These are phyloP conservation scores for Sinocyclocheilus rhinocerous DNA, from an alignment of 2,113 vertebrate genomes.

Conservation along the genomic window DNA sequence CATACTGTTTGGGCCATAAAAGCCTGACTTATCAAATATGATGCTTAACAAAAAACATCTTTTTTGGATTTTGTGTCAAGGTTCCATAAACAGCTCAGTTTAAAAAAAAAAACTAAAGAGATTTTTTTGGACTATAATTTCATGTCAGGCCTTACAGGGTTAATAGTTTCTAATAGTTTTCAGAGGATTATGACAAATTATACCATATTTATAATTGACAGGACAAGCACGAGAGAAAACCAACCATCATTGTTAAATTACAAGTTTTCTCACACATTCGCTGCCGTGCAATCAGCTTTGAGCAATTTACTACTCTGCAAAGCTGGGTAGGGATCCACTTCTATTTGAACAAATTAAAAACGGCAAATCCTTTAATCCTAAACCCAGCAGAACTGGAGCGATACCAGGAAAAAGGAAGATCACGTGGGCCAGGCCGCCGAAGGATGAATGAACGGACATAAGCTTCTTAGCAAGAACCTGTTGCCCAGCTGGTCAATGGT, in stretches of 20 bases:
- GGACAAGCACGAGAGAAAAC: background rate
- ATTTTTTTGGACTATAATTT: background rate
- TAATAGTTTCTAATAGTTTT: background rate
- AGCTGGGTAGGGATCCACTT: slow-evolving; percentile 65
- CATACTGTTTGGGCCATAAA: background rate
- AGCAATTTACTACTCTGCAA: slow-evolving; percentile 70
- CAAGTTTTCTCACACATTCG: slow-evolving; percentile 38
- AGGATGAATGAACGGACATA: slow-evolving; percentile 63
- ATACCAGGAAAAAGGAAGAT: slow-evolving; percentile 63
- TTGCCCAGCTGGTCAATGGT: slow-evolving; percentile 56
- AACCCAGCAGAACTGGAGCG: slow-evolving; percentile 62
- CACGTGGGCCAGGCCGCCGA: slow-evolving; percentile 23
- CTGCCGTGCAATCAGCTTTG: slow-evolving; percentile 69
- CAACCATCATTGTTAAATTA: background rate
- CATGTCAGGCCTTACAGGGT: background rate
- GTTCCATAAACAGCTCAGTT: too few relatives aligned
- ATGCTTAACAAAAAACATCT: too few relatives aligned
- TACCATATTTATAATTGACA: background rate
- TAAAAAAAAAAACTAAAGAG: too few relatives aligned
- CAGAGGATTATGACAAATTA: background rate
- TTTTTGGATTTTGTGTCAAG: too few relatives aligned
- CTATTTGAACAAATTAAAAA: slow-evolving; percentile 77
- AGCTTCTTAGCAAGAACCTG: slow-evolving; percentile 70
- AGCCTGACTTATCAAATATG: background rate
- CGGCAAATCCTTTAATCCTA: slow-evolving; percentile 74